These are phyloP conservation scores for Dasysyrphus albostriatus DNA, from an alignment of 2,888 invertebrate genomes.

Conservation along the genomic window DNA sequence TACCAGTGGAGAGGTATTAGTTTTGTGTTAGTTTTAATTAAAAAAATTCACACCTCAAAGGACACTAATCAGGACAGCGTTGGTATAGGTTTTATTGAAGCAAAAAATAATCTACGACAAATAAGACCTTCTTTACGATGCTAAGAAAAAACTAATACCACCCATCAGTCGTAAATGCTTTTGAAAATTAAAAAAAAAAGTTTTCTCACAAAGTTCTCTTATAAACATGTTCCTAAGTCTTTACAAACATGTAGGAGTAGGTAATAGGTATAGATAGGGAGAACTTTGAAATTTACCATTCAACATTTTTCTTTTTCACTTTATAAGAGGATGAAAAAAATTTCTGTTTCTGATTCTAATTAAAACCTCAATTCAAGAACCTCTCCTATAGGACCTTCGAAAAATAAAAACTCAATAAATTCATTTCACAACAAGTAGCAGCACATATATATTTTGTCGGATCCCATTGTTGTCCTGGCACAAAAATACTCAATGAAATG, in stretches of 20 bases:
- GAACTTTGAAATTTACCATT: conserved; percentile 1
- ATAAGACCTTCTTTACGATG: background rate
- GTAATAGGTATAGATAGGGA: no score
- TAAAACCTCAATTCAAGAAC: conserved; percentile 35
- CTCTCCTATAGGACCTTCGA: conserved; percentile 14
- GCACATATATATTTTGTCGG: background rate
- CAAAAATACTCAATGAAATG: conserved; percentile 42
- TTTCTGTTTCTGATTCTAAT: conserved; percentile 39
- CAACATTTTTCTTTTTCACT: background rate
- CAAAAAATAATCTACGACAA: background rate
- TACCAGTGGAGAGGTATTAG: no score
- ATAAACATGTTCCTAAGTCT: background rate
- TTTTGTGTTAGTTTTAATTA: no score
- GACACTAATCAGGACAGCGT: no score
- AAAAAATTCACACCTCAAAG: no score
- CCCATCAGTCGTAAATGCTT: background rate
- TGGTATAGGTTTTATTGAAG: no score
- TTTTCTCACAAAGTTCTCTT: background rate
- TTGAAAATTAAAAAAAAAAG: background rate
- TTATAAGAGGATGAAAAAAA: background rate
- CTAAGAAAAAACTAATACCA: background rate
- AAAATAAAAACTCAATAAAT: conserved; percentile 34
- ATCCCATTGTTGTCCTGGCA: conserved; percentile 1
- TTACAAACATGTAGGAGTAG: background rate
- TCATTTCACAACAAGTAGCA: conserved; percentile 34